Percentiles rank a stretch among this genome's conserved stretches.
Conservation (phyloP, 2,113 vertebrate species). For the Anolis sagrei region DNA sequence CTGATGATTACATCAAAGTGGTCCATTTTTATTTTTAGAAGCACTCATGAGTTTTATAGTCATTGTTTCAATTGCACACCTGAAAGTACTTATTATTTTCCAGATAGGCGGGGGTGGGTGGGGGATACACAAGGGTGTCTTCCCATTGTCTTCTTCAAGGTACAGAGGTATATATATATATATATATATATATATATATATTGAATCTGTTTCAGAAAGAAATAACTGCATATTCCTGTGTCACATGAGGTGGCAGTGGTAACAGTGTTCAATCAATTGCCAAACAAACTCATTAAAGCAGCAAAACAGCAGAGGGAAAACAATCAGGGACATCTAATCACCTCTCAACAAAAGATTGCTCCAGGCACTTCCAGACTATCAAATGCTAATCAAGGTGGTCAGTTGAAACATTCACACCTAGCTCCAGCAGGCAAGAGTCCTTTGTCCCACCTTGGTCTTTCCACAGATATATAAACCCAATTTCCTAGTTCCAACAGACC, state of each 20-base stretch:
- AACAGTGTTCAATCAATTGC: slow-evolving; percentile 45
- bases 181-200: slow-evolving; percentile 16
- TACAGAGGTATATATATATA: slow-evolving; percentile 29
- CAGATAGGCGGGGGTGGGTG: slow-evolving; percentile 52
- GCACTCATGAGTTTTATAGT: slow-evolving; percentile 39
- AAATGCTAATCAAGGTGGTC: too few species aligned
- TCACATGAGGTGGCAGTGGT: slow-evolving; percentile 19
- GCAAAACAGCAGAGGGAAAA: too few species aligned
- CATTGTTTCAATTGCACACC: slow-evolving; percentile 45
- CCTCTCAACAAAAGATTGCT: too few species aligned
- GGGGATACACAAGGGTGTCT: slow-evolving; percentile 45
- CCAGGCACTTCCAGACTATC: too few species aligned
- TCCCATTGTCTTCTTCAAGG: slow-evolving; percentile 11
- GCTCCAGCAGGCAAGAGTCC: too few species aligned
- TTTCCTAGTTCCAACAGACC: too few species aligned
- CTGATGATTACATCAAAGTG: slow-evolving; percentile 5
- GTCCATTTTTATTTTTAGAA: slow-evolving; percentile 58
- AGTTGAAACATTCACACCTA: too few species aligned
- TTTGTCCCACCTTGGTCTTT: too few species aligned
- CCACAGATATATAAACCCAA: too few species aligned
- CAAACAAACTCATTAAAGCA: too few species aligned
- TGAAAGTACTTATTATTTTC: slow-evolving; percentile 45
- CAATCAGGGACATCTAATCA: too few species aligned
- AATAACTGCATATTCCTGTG: slow-evolving; percentile 30
- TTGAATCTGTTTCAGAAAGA: slow-evolving; percentile 56